Percentiles rank a stretch among this genome's conserved stretches.
Conservation (phyloP, 2,888 invertebrate genomes). For the Atrina japonica region DNA sequence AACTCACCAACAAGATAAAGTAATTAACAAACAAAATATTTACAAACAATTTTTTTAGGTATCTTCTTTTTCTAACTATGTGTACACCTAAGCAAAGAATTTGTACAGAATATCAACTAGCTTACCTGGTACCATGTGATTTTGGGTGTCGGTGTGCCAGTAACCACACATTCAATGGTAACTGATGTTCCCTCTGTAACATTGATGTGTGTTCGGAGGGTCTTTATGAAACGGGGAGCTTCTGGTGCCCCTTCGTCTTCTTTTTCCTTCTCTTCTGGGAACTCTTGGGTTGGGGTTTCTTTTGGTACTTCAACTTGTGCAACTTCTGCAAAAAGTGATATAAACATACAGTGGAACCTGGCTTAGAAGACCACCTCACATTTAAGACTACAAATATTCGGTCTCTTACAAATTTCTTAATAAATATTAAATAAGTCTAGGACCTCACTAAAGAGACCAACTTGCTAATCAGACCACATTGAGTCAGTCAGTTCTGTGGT, state of each 20-base stretch:
- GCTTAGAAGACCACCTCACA: too few species aligned
- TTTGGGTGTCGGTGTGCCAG: conserved; percentile 88
- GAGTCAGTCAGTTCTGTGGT: background rate
- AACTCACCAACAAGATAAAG: too few species aligned
- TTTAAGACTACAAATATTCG: too few species aligned
- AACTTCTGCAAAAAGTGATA: conserved; percentile 40
- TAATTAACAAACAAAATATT: too few species aligned
- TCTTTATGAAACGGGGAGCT: conserved; percentile 78
- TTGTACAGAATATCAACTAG: too few species aligned
- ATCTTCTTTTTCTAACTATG: too few species aligned
- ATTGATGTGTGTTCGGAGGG: conserved; percentile 85
- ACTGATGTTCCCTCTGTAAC: conserved; percentile 86
- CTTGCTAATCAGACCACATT: too few species aligned
- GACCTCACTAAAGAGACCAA: too few species aligned
- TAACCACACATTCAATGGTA: conserved; percentile 88
- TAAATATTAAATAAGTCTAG: background rate
- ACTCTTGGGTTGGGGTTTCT: conserved; percentile 38
- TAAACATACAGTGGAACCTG: background rate
- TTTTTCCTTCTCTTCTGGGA: conserved; percentile 81
- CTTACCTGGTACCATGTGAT: conserved; percentile 85
- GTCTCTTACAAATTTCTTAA: too few species aligned
- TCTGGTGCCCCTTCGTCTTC: conserved; percentile 83
- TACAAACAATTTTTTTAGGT: too few species aligned
- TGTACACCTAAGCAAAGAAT: too few species aligned
- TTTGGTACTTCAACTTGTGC: conserved; percentile 53